Evolutionary conservation across 2,113 vertebrate species (phyloP).

Genomic region (Lasiurus borealis): DNA sequence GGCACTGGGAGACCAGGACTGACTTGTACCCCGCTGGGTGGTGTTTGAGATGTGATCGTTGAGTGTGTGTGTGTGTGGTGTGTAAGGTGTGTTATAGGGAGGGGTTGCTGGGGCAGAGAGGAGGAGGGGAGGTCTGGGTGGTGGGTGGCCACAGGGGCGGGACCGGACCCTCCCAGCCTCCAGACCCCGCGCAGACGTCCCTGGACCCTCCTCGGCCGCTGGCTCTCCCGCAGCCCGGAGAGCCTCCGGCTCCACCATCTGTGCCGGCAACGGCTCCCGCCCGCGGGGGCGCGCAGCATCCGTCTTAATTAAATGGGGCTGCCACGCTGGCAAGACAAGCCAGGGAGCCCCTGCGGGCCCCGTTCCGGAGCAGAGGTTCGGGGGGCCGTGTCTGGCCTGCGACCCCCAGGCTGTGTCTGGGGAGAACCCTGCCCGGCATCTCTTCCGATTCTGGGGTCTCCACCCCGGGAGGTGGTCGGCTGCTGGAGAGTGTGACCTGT

Average conservation of each 20-base stretch:
- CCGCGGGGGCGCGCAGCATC: neutral
- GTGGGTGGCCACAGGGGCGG: neutral
- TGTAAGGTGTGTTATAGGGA: neutral
- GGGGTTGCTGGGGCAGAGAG: no score
- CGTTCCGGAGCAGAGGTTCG: neutral
- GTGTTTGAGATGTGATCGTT: neutral
- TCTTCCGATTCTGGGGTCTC: neutral
- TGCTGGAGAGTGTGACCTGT: neutral
- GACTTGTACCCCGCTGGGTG: neutral
- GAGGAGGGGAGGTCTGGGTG: neutral
- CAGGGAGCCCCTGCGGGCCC: neutral
- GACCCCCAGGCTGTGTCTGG: neutral
- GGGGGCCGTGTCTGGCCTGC: neutral
- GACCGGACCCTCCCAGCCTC: neutral
- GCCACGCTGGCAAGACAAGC: neutral
- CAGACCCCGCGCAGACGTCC: neutral
- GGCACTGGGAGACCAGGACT: neutral
- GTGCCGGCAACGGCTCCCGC: slow-evolving; percentile 42
- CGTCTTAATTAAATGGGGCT: slow-evolving; percentile 68
- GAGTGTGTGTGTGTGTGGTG: neutral
- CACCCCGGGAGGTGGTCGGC: fast-evolving
- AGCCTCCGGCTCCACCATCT: slow-evolving; percentile 51
- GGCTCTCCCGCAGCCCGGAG: neutral
- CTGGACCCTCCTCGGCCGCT: neutral
- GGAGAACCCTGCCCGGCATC: neutral